Conservation (phyloP, 2,797 vertebrate genomes). For the Gadopsis bispinosus region DNA sequence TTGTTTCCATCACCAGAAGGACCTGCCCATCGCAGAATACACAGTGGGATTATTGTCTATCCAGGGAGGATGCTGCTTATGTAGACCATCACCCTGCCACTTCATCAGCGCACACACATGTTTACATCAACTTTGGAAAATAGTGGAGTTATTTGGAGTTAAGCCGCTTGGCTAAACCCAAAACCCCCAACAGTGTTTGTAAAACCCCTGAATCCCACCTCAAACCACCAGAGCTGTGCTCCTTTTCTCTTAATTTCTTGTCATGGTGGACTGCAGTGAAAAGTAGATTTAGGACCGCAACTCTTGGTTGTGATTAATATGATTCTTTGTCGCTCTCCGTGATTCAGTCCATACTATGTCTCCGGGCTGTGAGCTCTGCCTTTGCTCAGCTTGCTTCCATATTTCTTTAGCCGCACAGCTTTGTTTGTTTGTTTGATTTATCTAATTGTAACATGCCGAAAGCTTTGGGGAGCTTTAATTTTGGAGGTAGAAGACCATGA, state of each 20-base stretch:
- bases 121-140: constrained; percentile 73
- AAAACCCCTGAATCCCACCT: constrained; percentile 45
- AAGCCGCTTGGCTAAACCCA: constrained; percentile 52
- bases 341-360: constrained; percentile 49
- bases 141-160: constrained; percentile 57
- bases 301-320: constrained; percentile 53
- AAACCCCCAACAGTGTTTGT: constrained; percentile 43
- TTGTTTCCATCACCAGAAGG: constrained; percentile 57
- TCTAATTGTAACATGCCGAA: constrained; percentile 67
- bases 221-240: constrained; percentile 45
- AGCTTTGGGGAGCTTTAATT: constrained; percentile 63
- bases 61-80: constrained; percentile 50
- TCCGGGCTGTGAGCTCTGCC: constrained; percentile 32
- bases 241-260: constrained; percentile 36
- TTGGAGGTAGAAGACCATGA: constrained; percentile 65
- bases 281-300: constrained; percentile 50
- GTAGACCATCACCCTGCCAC: constrained; percentile 54
- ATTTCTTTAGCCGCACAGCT: constrained; percentile 60
- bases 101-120: constrained; percentile 66
- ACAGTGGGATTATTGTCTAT: constrained; percentile 59
- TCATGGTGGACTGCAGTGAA: constrained; percentile 43
- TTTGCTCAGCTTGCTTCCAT: constrained; percentile 56
- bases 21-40: constrained; percentile 40
- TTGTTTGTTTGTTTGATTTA: constrained; percentile 71
- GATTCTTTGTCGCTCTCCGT: constrained; percentile 41